phyloP scores from a whole-genome alignment of 1,140 invertebrate genomes.

The Bombus difficillimus region DNA sequence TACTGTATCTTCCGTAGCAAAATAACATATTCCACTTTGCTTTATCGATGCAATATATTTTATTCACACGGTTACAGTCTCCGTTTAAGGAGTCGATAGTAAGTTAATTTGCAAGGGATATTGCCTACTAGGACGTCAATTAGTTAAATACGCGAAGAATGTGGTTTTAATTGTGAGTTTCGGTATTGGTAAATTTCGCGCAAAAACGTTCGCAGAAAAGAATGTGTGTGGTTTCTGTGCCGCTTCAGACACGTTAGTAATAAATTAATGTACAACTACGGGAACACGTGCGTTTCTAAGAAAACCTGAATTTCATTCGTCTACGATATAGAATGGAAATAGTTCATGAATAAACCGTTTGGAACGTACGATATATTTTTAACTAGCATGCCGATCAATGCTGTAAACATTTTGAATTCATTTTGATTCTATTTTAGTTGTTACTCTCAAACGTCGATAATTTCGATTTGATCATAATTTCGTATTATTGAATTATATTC shows the following conservation, averaged over 20 bases:
- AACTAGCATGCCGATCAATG: no score
- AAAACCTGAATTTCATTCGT: background rate
- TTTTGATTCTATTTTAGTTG: no score
- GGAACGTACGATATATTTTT: no score
- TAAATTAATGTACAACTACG: slow-evolving; percentile 15
- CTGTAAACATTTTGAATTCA: no score
- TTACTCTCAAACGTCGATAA: no score
- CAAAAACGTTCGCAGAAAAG: background rate
- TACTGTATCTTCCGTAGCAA: background rate
- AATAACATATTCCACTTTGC: background rate
- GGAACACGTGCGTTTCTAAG: background rate
- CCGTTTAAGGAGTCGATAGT: no score
- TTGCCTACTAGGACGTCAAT: background rate
- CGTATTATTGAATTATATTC: no score
- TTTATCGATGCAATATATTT: background rate
- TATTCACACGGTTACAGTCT: background rate
- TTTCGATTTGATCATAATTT: no score
- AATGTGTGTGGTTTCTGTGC: background rate
- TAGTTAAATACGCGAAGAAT: background rate
- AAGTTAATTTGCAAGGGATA: background rate
- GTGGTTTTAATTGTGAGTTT: background rate
- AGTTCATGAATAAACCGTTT: no score
- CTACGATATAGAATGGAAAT: no score
- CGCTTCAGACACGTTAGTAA: background rate
- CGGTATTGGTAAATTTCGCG: background rate